Percentiles rank a stretch among this genome's conserved stretches.
Conservation (phyloP, 2,797 vertebrate species). For the Chromobotia macracanthus region DNA sequence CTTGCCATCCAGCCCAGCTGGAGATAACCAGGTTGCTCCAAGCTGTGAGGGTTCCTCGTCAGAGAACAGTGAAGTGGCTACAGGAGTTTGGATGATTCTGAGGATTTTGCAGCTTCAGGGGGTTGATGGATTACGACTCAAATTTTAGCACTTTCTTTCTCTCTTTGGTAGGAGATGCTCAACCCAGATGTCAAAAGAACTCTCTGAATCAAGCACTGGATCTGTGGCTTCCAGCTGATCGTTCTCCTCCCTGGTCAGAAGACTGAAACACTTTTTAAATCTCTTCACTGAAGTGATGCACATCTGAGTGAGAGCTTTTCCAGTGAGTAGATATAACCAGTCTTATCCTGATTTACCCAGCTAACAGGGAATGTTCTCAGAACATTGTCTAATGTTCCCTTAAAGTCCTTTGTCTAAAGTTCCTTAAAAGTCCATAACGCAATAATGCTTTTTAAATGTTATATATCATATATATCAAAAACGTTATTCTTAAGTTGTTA, state of each 20-base stretch:
- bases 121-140: constrained; percentile 14
- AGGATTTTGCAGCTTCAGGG: neutral
- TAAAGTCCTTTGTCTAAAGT: too few relatives aligned
- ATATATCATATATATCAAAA: too few relatives aligned
- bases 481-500: too few relatives aligned
- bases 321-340: neutral
- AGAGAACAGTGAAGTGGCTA: neutral
- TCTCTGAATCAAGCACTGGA: constrained; percentile 30
- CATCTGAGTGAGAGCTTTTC: neutral
- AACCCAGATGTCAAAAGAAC: too few relatives aligned
- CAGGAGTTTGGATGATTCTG: constrained; percentile 7
- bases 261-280: constrained; percentile 18
- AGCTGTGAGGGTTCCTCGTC: neutral
- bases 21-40: neutral
- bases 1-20: neutral
- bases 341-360: neutral
- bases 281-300: constrained; percentile 6
- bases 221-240: constrained; percentile 33
- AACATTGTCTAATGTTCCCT: too few relatives aligned
- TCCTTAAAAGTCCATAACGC: too few relatives aligned
- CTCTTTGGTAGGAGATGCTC: neutral
- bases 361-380: too few relatives aligned
- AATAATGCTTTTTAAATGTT: too few relatives aligned
- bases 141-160: constrained; percentile 4
- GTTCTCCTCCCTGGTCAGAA: constrained; percentile 64